Evolutionary conservation across 2,888 invertebrate species (phyloP).

Genomic region (Tryphoninae sp.): DNA sequence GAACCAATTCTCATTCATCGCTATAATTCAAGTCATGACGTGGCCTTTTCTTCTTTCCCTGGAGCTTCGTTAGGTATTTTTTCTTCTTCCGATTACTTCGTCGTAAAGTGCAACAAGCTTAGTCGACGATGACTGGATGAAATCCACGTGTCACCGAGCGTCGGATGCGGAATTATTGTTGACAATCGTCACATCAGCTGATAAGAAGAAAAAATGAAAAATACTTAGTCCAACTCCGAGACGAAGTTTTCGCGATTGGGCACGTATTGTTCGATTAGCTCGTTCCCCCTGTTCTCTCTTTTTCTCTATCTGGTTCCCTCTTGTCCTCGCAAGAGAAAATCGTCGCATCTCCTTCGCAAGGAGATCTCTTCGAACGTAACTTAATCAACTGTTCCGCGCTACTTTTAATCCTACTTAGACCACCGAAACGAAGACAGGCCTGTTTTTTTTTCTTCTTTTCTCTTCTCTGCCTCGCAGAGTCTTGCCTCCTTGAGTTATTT

Average conservation of each 20-base stretch:
- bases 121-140: slow-evolving; percentile 14
- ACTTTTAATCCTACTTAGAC: slow-evolving; percentile 39
- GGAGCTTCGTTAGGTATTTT: not conserved
- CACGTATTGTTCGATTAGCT: slow-evolving; percentile 60
- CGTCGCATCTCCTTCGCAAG: slow-evolving; percentile 1
- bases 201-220: slow-evolving; percentile 42
- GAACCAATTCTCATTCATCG: slow-evolving; percentile 18
- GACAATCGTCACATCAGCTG: slow-evolving; percentile 34
- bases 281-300: not conserved
- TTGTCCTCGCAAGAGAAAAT: not conserved
- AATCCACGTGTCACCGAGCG: slow-evolving; percentile 17
- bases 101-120: not conserved
- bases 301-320: slow-evolving; percentile 1
- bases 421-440: slow-evolving; percentile 51
- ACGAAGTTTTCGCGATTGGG: slow-evolving; percentile 60
- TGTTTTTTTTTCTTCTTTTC: not conserved
- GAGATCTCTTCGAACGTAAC: slow-evolving; percentile 64
- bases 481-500: slow-evolving; percentile 71
- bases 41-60: slow-evolving; percentile 5
- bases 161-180: slow-evolving; percentile 21
- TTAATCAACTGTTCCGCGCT: slow-evolving; percentile 63
- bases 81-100: not conserved
- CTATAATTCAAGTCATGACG: not conserved
- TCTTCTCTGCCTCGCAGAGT: slow-evolving; percentile 52
- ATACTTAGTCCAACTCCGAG: slow-evolving; percentile 6